Percentiles rank a stretch among this genome's conserved stretches.
Evolutionary conservation across 2,888 invertebrate species (phyloP).

Genomic region (Chirona hameri): DNA sequence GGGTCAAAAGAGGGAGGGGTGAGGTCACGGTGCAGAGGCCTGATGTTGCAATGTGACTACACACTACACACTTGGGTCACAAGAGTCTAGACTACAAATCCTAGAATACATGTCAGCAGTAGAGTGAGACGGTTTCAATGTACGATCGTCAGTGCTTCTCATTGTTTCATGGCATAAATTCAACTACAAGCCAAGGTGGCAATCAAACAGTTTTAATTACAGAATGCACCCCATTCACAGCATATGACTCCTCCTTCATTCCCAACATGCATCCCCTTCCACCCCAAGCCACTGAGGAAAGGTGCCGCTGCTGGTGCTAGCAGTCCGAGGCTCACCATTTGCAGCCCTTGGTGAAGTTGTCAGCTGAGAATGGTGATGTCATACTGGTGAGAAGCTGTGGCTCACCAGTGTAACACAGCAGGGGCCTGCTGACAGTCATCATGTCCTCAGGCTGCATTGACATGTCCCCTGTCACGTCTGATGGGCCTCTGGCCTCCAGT

Average conservation of each 20-base stretch:
- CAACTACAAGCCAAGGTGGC: background rate
- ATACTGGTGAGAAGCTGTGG: background rate
- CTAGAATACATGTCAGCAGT: no score
- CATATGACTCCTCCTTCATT: background rate
- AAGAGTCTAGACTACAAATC: no score
- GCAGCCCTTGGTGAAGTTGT: constrained; percentile 38
- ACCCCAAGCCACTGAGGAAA: background rate
- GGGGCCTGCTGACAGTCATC: background rate
- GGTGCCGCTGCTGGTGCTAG: background rate
- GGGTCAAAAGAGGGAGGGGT: no score
- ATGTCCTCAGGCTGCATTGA: no score
- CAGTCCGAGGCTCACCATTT: constrained; percentile 36
- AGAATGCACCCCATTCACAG: background rate
- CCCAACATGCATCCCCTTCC: no score
- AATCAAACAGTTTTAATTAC: background rate
- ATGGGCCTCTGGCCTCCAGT: no score
- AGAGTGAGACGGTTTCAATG: no score
- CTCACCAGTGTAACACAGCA: background rate
- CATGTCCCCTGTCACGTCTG: no score
- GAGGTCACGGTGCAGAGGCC: no score
- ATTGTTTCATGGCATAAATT: background rate
- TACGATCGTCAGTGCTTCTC: background rate
- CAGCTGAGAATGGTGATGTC: background rate
- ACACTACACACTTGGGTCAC: constrained; percentile 23
- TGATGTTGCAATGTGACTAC: no score